These are phyloP conservation scores for Vannuccia rotundouncinata DNA, from an alignment of 2,888 invertebrate species.

Conservation along the genomic window DNA sequence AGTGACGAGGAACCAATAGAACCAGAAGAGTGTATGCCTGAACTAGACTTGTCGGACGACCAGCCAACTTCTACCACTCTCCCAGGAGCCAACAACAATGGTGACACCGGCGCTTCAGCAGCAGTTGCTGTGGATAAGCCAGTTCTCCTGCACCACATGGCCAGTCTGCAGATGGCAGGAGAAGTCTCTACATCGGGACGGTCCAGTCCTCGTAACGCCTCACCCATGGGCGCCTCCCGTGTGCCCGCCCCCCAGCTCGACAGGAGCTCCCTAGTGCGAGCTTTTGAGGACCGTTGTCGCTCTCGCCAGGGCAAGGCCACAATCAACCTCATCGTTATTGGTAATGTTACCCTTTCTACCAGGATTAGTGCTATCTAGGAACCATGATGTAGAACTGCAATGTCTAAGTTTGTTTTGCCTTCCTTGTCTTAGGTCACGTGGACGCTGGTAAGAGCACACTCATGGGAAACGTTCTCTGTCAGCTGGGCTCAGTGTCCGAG, in stretches of 20 bases:
- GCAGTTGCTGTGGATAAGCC: neutral
- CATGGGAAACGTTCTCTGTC: conserved; percentile 85
- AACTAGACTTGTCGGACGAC: neutral
- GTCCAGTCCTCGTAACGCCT: neutral
- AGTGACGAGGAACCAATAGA: neutral
- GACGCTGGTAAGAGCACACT: conserved; percentile 93
- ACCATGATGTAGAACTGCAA: neutral
- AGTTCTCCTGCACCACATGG: neutral
- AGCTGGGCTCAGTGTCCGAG: conserved; percentile 51
- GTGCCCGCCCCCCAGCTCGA: neutral
- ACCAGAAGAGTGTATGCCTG: neutral
- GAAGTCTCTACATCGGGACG: neutral
- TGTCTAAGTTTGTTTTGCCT: too few relatives aligned
- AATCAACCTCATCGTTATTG: neutral
- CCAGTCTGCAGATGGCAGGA: neutral
- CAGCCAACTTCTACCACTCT: neutral
- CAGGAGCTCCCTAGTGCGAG: neutral
- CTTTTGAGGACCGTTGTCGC: neutral
- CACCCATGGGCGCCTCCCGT: neutral
- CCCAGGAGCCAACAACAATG: neutral
- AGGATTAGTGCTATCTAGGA: neutral
- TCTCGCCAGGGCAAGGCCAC: neutral
- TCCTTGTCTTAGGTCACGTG: conserved; percentile 85
- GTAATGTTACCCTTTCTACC: neutral
- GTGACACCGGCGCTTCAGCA: neutral